These are phyloP conservation scores for Tetramorium simillimum DNA, from an alignment of 1,140 invertebrate species.

Conservation along the genomic window DNA sequence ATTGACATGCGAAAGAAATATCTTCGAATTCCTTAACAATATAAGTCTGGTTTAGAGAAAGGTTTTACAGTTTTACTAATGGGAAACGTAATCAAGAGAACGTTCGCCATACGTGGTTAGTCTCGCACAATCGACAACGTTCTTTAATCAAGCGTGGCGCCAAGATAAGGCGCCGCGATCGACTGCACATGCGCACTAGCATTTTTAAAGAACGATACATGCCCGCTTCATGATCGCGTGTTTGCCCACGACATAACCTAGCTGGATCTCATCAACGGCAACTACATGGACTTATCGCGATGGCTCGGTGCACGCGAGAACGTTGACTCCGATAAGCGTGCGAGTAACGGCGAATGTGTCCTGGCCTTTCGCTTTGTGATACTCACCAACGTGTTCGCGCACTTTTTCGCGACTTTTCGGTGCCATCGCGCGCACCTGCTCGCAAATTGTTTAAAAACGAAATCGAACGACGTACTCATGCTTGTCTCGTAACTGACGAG, in stretches of 20 bases:
- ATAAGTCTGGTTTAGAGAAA: too few species aligned
- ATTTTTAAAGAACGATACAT: conserved; percentile 23
- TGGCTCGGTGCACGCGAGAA: conserved; percentile 26
- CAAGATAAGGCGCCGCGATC: conserved; percentile 12
- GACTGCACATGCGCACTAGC: conserved; percentile 34
- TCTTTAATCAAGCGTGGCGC: conserved; percentile 1
- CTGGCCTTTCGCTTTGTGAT: background rate
- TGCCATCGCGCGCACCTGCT: background rate
- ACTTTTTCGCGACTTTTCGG: background rate
- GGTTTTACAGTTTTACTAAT: background rate
- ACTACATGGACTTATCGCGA: conserved; percentile 21
- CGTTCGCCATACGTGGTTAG: background rate
- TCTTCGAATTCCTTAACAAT: background rate
- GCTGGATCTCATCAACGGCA: background rate
- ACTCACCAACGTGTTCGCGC: conserved; percentile 28
- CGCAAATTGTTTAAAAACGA: background rate
- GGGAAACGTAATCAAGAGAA: background rate
- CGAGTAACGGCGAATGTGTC: background rate
- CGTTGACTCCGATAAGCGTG: conserved; percentile 9
- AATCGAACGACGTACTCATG: background rate
- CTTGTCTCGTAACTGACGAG: background rate
- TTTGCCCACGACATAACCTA: conserved; percentile 21
- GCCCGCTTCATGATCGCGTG: conserved; percentile 27
- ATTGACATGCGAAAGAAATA: background rate
- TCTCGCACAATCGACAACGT: background rate